phyloP scores from a whole-genome alignment of 2,113 vertebrate genomes.

The Phoenicopterus ruber region DNA sequence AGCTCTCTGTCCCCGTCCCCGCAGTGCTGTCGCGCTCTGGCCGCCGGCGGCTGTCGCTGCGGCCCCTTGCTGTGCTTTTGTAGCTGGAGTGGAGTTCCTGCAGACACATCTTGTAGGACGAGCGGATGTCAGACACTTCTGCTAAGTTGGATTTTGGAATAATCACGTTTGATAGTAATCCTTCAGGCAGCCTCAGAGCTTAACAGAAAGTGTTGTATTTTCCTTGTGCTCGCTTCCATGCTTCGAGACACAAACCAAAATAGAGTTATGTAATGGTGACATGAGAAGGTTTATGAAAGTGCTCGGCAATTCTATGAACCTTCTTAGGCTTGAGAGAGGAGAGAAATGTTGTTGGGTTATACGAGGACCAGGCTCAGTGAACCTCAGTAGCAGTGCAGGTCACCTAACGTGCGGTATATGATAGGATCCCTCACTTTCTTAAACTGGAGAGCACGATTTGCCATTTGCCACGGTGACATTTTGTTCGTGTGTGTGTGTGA shows the following conservation, averaged over 20 bases:
- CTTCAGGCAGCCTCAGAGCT: neutral
- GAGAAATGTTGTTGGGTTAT: neutral
- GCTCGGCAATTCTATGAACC: neutral
- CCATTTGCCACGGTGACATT: neutral
- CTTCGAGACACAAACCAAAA: neutral
- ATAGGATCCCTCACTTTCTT: neutral
- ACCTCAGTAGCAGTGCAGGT: neutral
- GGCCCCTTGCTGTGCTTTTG: neutral
- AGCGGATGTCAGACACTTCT: neutral
- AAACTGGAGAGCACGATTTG: neutral
- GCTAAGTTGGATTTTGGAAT: neutral
- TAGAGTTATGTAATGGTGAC: neutral
- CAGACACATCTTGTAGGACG: neutral
- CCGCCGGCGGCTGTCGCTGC: rapidly evolving
- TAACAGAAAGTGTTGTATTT: neutral
- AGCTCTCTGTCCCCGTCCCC: neutral
- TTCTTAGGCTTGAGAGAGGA: neutral
- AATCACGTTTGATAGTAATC: neutral
- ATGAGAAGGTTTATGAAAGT: neutral
- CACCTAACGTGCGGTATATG: neutral
- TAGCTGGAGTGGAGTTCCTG: neutral
- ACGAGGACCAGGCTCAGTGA: neutral
- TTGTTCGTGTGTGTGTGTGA: neutral
- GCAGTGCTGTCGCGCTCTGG: neutral
- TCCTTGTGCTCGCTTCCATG: rapidly evolving